Evolutionary conservation across 2,113 vertebrate genomes (phyloP), one percentile per base, ranked within the genome.

Genomic region (Piprites chloris): DNA sequence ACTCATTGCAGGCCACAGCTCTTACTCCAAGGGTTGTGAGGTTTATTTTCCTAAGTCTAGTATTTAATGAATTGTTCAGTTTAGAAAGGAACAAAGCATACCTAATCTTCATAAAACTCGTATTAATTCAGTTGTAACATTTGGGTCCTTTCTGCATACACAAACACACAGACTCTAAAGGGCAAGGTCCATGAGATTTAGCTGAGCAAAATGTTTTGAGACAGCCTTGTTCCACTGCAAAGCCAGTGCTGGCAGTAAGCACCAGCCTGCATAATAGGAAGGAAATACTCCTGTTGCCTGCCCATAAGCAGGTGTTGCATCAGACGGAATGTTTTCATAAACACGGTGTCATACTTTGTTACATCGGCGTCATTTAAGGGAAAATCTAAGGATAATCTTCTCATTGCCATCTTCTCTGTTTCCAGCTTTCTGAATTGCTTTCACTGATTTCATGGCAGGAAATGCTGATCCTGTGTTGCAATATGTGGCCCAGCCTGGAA

Each of bases 141-240:
- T 66, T 52, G 37, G 5, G 17, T 26, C 32, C n/a, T 6, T 75
- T 44, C 39, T 55, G 13, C 3, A 1, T 12, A 33, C 5, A 47
- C 39, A 83, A 42, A 14, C 28, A 18, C 27, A 12, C 0, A 5
- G 28, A 47, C 32, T 49, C 20, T 35, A 17, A 86, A 77, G 63
- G 50, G 28, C 15, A 32, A 28, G 18, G 30, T 80, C 35, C 33
- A 11, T 33, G 46, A 49, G 53, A 42, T 62, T 68, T 46, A 58
- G 32, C n/a, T 24, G 67, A 67, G 42, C 15, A 46, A 28, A 42
- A 37, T 0, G 0, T 61, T 90, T 69, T 72, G n/a, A 75, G 22
- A 18, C 72, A 50, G 44, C 41, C 0, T 0, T n/a, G n/a, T 46
- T 37, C 39, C 0, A 1, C 41, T 22, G n/a, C n/a, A 72, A 56